Base-by-base conservation (phyloP, 2,797 vertebrate species). In the Oryzias sinensis region DNA sequence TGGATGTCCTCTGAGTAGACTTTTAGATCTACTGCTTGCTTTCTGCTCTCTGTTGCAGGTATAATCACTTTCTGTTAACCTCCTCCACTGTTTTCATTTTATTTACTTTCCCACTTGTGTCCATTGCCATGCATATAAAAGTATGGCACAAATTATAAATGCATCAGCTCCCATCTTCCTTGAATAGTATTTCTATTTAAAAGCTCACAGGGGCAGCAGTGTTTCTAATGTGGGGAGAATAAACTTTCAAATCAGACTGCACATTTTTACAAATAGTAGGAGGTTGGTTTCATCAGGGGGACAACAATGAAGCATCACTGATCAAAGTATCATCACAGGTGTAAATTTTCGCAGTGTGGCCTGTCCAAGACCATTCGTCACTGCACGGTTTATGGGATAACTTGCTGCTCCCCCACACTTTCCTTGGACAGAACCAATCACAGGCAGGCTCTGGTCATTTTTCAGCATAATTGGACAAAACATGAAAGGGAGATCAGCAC, bases 61-160 rank as follows among this genome's bases (percentile, higher is more conserved):
- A 87, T 85, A 87, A 88, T 87, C 84, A 90, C 79, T 77, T 72
- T 76, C 65, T 85, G 79, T 85, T 75, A 77, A 70, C 79, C 68
- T 77, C 81, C 77, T 76, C 72, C 68, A 8, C 66, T 72, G 67
- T 59, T 49, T 53, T 82, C 68, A 71, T 79, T 63, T 77, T 76
- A 59, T 58, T 79, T 74, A 74, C 73, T 70, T 77, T 82, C 70
- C 76, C 81, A 80, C 83, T 77, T 79, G 79, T 87, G 83, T 86
- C 74, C 51, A 69, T 86, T 81, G 82, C 81, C 76, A 81, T 77
- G 79, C 76, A 56, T 72, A 68, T 82, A 84, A 85, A 83, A 78
- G 81, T 79, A 73, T 81, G 83, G 79, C 77, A 67, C 62, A 67
- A 80, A 60, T 74, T 74, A 77, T 82, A 80, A 81, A 77, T 80